Percentiles rank a stretch among this genome's conserved stretches.
phyloP scores from a whole-genome alignment of 2,888 invertebrate genomes.

The Spicauda simplicius region DNA sequence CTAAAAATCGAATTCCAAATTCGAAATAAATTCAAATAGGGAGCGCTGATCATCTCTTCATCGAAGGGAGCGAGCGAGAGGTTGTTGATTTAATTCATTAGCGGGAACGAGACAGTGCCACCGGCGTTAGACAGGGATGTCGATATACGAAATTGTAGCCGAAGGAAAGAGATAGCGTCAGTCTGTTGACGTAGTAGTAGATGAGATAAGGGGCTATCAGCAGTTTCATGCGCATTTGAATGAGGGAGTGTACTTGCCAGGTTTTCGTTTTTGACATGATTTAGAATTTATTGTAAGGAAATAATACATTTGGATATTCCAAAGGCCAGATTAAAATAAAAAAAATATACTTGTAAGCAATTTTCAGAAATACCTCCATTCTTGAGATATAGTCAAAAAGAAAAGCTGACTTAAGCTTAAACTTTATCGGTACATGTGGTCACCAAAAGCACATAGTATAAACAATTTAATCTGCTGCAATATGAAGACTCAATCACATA shows the following conservation, averaged over 20 bases:
- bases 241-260: conserved; percentile 60
- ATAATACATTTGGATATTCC: too few relatives aligned
- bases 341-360: too few relatives aligned
- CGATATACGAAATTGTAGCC: conserved; percentile 42
- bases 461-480: too few relatives aligned
- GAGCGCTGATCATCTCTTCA: conserved; percentile 66
- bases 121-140: conserved; percentile 60
- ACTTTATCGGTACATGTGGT: too few relatives aligned
- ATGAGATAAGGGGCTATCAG: conserved; percentile 84
- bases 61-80: conserved; percentile 80
- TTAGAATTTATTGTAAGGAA: too few relatives aligned
- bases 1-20: conserved; percentile 63
- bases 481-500: too few relatives aligned
- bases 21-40: conserved; percentile 72
- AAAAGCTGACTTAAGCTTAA: too few relatives aligned
- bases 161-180: conserved; percentile 60
- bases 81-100: conserved; percentile 85
- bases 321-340: too few relatives aligned
- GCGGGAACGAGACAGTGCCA: conserved; percentile 64
- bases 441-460: too few relatives aligned
- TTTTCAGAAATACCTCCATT: too few relatives aligned
- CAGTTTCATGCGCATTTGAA: conserved; percentile 65
- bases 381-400: too few relatives aligned
- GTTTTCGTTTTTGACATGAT: not conserved
- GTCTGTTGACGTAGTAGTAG: conserved; percentile 82